Percentiles rank a stretch among this genome's conserved stretches.
Conservation (phyloP, 2,888 invertebrate genomes). For the Epistrophe grossulariae region DNA sequence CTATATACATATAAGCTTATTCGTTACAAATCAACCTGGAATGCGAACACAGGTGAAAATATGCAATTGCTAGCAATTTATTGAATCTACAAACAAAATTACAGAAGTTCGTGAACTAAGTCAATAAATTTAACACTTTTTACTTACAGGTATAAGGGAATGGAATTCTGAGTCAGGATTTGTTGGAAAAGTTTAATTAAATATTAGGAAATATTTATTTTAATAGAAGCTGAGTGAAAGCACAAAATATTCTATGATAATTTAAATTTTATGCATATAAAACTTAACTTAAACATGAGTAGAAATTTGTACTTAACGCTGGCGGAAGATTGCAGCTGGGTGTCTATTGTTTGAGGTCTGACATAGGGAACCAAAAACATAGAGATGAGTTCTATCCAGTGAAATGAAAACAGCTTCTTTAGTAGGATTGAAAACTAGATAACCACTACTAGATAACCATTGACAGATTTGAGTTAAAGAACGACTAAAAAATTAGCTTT, state of each 20-base stretch:
- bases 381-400: too few species aligned
- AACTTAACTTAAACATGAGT: too few species aligned
- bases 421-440: too few species aligned
- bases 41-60: conserved; percentile 57
- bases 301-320: too few species aligned
- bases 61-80: conserved; percentile 56
- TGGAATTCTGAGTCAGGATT: not conserved
- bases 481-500: too few species aligned
- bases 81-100: conserved; percentile 36
- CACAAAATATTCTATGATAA: not conserved
- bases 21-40: conserved; percentile 5
- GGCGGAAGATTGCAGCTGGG: too few species aligned
- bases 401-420: too few species aligned
- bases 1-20: not conserved
- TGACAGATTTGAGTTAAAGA: too few species aligned
- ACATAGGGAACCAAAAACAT: too few species aligned
- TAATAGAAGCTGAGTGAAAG: not conserved
- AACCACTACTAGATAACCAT: too few species aligned
- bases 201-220: conserved; percentile 1
- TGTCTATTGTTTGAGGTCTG: too few species aligned
- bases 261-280: too few species aligned
- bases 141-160: not conserved
- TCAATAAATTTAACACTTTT: conserved; percentile 44
- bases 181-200: not conserved
- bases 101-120: conserved; percentile 47